These are phyloP conservation scores for Steinernema hermaphroditum DNA, from an alignment of 2,888 invertebrate species.

Conservation along the genomic window DNA sequence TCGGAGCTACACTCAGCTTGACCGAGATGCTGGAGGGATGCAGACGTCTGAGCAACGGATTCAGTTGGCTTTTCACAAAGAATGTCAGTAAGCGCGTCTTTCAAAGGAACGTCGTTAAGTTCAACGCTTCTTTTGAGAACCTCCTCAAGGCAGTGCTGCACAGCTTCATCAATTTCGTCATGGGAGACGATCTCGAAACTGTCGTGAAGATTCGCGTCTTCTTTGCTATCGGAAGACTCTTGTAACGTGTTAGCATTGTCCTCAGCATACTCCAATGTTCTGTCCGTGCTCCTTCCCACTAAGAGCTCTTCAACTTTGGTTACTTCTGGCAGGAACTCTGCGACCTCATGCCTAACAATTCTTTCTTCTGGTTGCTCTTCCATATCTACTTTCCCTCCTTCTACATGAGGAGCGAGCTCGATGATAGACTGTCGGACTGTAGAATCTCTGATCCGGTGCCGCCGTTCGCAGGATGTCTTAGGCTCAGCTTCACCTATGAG, in stretches of 20 bases:
- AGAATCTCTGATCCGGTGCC: not conserved
- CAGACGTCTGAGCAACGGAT: too few relatives aligned
- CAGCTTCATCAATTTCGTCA: not conserved
- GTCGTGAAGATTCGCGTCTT: not conserved
- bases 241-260: too few relatives aligned
- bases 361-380: not conserved
- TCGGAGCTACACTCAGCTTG: too few relatives aligned
- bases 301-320: not conserved
- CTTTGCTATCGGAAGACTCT: conserved; percentile 12
- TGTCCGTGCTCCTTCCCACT: too few relatives aligned
- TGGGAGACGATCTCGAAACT: conserved; percentile 5
- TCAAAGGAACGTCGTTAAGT: not conserved
- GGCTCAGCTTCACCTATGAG: not conserved
- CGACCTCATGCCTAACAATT: not conserved
- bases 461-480: not conserved
- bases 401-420: not conserved
- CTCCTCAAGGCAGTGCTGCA: not conserved
- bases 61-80: too few relatives aligned
- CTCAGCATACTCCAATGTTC: too few relatives aligned
- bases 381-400: not conserved
- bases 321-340: not conserved
- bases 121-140: not conserved
- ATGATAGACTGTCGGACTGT: not conserved
- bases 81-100: too few relatives aligned
- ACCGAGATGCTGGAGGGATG: too few relatives aligned